Base-by-base conservation (phyloP, 2,797 vertebrate genomes). In the Borostomias antarcticus region DNA sequence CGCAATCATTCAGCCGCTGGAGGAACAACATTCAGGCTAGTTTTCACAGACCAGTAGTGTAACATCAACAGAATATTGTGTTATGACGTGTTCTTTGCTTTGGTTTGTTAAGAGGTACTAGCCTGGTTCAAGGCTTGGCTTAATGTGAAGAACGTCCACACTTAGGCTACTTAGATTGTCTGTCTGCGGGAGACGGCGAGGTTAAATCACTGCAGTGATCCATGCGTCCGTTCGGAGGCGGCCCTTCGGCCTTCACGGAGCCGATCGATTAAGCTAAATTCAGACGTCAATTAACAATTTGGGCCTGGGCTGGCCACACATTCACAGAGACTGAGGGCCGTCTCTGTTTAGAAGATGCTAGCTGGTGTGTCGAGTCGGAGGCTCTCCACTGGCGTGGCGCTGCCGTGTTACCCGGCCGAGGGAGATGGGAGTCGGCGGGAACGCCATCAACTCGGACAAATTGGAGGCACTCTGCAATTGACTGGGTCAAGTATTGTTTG, bases 401-500 rank as follows among this genome's bases (percentile, higher is more conserved):
- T 82, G 66, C 74, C 68, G 65, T 74, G 60, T 73, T 58, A 54
- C 53, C 58, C 51, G 45, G 70, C 69, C 75, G 80, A 57, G 40
- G 35, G 72, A 73, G 28, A 52, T n/a, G 64, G 54, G 28, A 45
- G 62, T 17, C 26, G 3, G 56, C 61, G 59, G 59, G 21, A 10
- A 71, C 47, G 43, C 76, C 71, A 69, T 83, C 78, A 76, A 75
- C 78, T 78, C 54, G 32, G 69, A 73, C 66, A 82, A 83, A 80
- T 79, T 73, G 69, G 71, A 25, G 62, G 65, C 56, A 64, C 80
- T 85, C 74, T 80, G 64, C 83, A 76, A 74, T 76, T 60, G 71
- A 73, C 81, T 71, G 51, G 77, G 79, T 92, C 86, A 86, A 89
- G 83, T 78, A 79, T 78, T 88, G 89, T 93, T 91, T 92, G 84